Conservation (phyloP, 2,888 invertebrate species). For the Gnatocerus cornutus region DNA sequence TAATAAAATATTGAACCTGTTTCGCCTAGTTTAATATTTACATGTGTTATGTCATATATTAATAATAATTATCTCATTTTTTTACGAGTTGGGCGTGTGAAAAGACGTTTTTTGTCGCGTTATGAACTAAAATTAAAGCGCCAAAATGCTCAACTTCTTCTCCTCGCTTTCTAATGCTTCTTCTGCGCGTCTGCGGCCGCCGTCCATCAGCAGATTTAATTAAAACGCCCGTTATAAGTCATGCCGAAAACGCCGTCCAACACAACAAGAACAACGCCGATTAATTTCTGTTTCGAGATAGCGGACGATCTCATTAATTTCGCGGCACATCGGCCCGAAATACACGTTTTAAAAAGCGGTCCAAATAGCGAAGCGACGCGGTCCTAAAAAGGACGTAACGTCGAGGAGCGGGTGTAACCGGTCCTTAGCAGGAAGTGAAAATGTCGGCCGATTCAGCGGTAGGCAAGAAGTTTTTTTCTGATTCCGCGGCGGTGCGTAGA, state of each 20-base stretch:
- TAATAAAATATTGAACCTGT: slow-evolving; percentile 39
- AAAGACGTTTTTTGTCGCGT: no score
- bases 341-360: slow-evolving; percentile 38
- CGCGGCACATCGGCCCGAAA: slow-evolving; percentile 12
- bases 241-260: slow-evolving; percentile 12
- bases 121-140: no score
- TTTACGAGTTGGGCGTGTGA: slow-evolving; percentile 1
- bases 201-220: slow-evolving; percentile 29
- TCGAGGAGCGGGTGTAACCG: slow-evolving; percentile 48
- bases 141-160: slow-evolving; percentile 1
- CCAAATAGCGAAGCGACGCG: slow-evolving; percentile 26
- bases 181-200: slow-evolving; percentile 5
- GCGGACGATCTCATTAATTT: slow-evolving; percentile 28
- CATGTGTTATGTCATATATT: slow-evolving; percentile 34
- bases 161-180: slow-evolving; percentile 9
- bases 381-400: slow-evolving; percentile 44
- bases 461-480: slow-evolving; percentile 2
- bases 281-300: slow-evolving; percentile 28
- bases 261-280: slow-evolving; percentile 14
- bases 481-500: slow-evolving; percentile 1
- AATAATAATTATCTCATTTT: slow-evolving; percentile 31
- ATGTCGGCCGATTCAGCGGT: slow-evolving; percentile 26
- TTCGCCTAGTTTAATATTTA: slow-evolving; percentile 25
- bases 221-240: background rate
- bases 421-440: slow-evolving; percentile 50